Evolutionary conservation across 2,797 vertebrate species (phyloP), one percentile per base, ranked within the genome.

Genomic region (Coranthus polyacanthus): DNA sequence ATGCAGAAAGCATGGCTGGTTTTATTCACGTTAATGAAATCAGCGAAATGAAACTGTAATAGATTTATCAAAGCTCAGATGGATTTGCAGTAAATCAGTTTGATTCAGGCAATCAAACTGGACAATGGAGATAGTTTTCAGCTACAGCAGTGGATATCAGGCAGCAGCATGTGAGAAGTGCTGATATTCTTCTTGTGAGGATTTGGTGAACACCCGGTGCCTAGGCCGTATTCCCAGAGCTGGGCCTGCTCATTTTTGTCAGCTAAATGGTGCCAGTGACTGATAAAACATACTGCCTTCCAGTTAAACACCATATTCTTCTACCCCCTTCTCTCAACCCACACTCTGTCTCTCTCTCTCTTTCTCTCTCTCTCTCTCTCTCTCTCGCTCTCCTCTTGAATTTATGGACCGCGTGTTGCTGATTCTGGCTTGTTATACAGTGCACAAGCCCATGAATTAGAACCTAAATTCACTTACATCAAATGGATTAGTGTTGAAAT

Each of bases 11-110:
- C 98, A 98, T 98, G 97, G 98, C 98, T 98, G 97, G 97, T 98
- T 99, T 99, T 99, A 99, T 99, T 98, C 98, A 98, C 97, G 97
- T 99, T 99, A 99, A 99, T 99, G 98, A 99, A 99, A 99, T 99
- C 98, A 99, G 97, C 95, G 96, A 97, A 99, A 99, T 99, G 98
- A 99, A 99, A 99, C 97, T 99, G 98, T 99, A 99, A 99, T 99
- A 99, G 98, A 99, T 99, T 99, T 99, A 99, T 99, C 98, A 99
- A 99, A 99, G 98, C 98, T 99, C 97, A 97, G 97, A 99, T 99
- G 97, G 98, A 99, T 99, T 99, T 98, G 98, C 97, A 98, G 97
- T 99, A 99, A 99, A 99, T 99, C 98, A 99, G 97, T 99, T 99
- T 98, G 97, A 99, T 99, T 99, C 97, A 97, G 96, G 97, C 98